Evolutionary conservation across 2,888 invertebrate genomes (phyloP).

Genomic region (Drosophila tanythrix): DNA sequence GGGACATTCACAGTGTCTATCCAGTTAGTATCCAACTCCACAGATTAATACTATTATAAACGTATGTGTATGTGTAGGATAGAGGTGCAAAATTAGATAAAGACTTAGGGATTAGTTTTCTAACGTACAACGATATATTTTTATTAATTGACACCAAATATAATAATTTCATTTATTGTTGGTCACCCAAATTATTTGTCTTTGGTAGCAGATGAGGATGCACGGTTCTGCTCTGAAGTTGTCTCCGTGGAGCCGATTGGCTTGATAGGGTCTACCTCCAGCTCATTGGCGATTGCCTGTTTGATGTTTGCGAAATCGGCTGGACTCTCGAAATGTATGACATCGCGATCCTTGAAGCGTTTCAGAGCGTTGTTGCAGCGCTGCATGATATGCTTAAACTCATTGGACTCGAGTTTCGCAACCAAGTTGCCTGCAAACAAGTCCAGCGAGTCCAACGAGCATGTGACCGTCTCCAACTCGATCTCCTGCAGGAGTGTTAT

Average conservation of each 20-base stretch:
- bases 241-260: neutral
- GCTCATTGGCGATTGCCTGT: neutral
- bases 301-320: neutral
- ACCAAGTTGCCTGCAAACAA: constrained; percentile 30
- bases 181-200: neutral
- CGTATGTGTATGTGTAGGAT: too few species aligned
- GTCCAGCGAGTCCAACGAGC: constrained; percentile 28
- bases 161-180: neutral
- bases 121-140: constrained; percentile 10
- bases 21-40: too few species aligned
- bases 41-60: too few species aligned
- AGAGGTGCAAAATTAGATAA: neutral
- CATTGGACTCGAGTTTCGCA: constrained; percentile 30
- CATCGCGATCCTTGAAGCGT: constrained; percentile 13
- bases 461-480: constrained; percentile 44
- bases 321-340: neutral
- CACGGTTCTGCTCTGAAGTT: too few species aligned
- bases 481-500: constrained; percentile 48
- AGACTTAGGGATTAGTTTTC: neutral
- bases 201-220: neutral
- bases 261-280: neutral
- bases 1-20: too few species aligned
- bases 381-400: constrained; percentile 19
- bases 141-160: constrained; percentile 10
- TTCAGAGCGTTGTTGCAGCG: constrained; percentile 29